Conservation (phyloP, 2,113 vertebrate genomes). For the Numenius arquata region DNA sequence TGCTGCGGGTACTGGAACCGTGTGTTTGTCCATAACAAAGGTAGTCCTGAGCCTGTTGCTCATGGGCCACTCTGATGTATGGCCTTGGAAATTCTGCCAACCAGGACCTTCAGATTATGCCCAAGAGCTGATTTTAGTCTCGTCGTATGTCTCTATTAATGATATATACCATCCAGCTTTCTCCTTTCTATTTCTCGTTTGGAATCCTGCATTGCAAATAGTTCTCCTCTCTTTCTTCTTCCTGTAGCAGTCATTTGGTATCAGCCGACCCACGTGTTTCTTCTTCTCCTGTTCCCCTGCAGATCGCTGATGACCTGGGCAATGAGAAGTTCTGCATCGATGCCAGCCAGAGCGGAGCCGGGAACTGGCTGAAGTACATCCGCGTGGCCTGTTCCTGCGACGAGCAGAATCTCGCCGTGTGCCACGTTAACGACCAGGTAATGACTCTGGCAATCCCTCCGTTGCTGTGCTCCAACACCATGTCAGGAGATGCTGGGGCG, state of each 20-base stretch:
- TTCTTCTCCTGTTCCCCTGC: not conserved
- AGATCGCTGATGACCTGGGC: slow-evolving; percentile 89
- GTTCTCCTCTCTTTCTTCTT: not conserved
- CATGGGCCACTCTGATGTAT: accelerated
- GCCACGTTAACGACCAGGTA: slow-evolving; percentile 93
- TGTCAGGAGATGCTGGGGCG: not conserved
- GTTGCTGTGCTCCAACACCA: not conserved
- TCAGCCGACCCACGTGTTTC: not conserved
- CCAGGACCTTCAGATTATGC: not conserved
- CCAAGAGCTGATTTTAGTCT: not conserved
- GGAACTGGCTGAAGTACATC: slow-evolving; percentile 95
- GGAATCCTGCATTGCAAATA: not conserved
- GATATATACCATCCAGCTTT: accelerated
- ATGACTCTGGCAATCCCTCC: accelerated
- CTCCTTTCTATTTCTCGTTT: not conserved
- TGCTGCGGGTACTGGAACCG: not conserved
- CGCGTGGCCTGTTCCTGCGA: slow-evolving; percentile 85
- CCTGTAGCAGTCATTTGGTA: accelerated
- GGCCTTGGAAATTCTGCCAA: not conserved
- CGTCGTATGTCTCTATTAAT: accelerated
- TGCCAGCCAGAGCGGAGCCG: slow-evolving; percentile 68
- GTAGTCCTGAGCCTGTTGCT: not conserved
- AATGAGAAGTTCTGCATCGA: slow-evolving; percentile 86
- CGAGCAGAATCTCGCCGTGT: slow-evolving; percentile 89
- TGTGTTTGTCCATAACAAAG: not conserved